Base-by-base conservation (phyloP, 2,888 invertebrate genomes). In the Mycogona germanica region DNA sequence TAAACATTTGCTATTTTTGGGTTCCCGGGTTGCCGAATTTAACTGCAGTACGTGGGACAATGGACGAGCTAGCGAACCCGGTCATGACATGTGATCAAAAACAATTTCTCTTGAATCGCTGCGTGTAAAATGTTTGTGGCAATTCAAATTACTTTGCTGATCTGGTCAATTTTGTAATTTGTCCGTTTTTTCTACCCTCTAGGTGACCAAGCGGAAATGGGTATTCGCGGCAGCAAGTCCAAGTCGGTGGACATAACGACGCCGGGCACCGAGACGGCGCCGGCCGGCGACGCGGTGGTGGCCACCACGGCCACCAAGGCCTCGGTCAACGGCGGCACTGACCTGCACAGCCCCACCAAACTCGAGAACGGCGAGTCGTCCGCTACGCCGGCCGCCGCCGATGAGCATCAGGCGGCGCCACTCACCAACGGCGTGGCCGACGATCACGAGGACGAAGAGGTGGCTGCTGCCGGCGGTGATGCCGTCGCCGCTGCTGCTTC, bases 211-310 rank as follows among this genome's bases (percentile, higher is more conserved):
- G n/a, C n/a, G n/a, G n/a, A 45, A 29, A 53, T 53, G 53, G 53
- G 53, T 29, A 47, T 53, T n/a, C 47, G 48, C 17, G 38, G 48
- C 17, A 53, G 53, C 32, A 53, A 53, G 30, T 48, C 48, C 17
- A 53, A 53, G 25, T 53, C 53, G 47, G 53, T 53, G 48, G 53
- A 53, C 30, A 53, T 53, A 23, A 53, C 53, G 40, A 53, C 53
- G 21, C 53, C 53, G 17, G 48, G 53, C n/a, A 26, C 48, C 12
- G 53, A 53, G 41, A 6, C 6, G 7, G 12, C 35, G 35, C 12
- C n/a, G 12, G n/a, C n/a, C n/a, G n/a, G n/a, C n/a, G 44, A 51
- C 21, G 17, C 51, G 17, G 28, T 44, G 9, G 44, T 32, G 7
- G 23, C 40, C 23, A 37, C 37, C n/a, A 37, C 40, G 17, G 40